phyloP scores from a whole-genome alignment of 2,113 vertebrate species.

The Ictalurus punctatus region DNA sequence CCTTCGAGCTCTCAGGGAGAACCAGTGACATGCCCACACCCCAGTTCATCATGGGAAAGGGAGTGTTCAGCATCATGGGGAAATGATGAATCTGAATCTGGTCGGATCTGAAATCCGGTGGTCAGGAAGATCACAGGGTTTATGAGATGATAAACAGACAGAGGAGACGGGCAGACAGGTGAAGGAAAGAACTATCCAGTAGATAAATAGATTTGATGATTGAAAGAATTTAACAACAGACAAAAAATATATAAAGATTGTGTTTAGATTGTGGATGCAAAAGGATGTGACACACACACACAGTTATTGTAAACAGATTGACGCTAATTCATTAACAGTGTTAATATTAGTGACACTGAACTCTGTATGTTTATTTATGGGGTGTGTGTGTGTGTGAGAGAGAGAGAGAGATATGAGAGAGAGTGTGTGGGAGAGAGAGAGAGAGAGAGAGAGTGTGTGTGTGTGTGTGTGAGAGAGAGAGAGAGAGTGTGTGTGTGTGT shows the following conservation, averaged over 20 bases:
- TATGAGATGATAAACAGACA: not conserved
- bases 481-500: not conserved
- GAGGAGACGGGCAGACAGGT: not conserved
- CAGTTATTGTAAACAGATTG: not conserved
- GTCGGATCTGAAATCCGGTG: not conserved
- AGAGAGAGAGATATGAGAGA: too few species aligned
- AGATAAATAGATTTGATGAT: not conserved
- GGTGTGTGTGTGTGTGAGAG: not conserved
- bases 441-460: not conserved
- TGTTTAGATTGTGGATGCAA: not conserved
- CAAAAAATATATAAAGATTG: not conserved
- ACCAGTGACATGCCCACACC: conserved; percentile 20
- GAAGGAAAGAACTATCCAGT: not conserved
- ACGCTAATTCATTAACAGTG: conserved; percentile 4
- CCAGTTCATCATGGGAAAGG: conserved; percentile 36
- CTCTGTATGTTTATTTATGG: not conserved
- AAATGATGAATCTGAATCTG: not conserved
- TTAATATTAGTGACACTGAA: not conserved
- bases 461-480: too few species aligned
- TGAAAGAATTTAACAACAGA: not conserved
- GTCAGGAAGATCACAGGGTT: not conserved
- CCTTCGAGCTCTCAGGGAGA: conserved; percentile 46
- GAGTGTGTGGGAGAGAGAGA: not conserved
- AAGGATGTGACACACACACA: not conserved
- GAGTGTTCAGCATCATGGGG: conserved; percentile 38